Percentiles rank a stretch among this genome's conserved stretches.
Evolutionary conservation across 2,113 vertebrate genomes (phyloP).

Genomic region (Agelaius phoeniceus): DNA sequence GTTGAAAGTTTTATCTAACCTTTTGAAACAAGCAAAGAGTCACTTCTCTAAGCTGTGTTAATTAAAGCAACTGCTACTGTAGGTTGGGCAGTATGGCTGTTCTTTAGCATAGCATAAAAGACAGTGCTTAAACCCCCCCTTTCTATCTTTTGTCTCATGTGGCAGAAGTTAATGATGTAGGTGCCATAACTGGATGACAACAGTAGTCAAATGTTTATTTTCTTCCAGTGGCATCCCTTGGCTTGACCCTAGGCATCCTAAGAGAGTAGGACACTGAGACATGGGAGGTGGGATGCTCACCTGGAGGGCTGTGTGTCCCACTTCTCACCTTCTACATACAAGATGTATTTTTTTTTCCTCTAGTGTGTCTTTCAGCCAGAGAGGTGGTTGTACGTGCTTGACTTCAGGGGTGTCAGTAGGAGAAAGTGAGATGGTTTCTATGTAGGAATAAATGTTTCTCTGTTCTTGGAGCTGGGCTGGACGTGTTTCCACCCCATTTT

Average conservation of each 20-base stretch:
- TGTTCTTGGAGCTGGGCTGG: not conserved
- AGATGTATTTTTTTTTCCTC: not conserved
- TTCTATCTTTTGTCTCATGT: not conserved
- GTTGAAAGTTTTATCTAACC: not conserved
- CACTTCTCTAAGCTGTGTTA: not conserved
- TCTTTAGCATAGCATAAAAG: not conserved
- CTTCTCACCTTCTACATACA: not conserved
- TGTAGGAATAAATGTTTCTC: too few species aligned
- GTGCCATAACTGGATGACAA: not conserved
- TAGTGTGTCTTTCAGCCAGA: not conserved
- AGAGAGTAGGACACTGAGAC: not conserved
- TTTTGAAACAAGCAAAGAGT: not conserved
- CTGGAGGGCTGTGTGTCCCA: not conserved
- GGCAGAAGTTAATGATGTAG: not conserved
- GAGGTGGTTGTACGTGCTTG: fast-evolving
- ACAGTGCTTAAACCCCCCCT: too few species aligned
- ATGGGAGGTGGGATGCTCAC: not conserved
- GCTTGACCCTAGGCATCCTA: not conserved
- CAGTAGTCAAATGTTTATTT: not conserved
- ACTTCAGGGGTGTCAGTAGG: not conserved
- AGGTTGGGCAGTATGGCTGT: not conserved
- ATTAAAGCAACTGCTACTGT: not conserved
- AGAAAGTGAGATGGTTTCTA: not conserved
- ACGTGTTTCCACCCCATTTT: fast-evolving
- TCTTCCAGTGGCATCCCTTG: not conserved